A percentile compares a stretch with the other conserved stretches of the same genome.
phyloP scores from a whole-genome alignment of 2,113 vertebrate genomes.

The Vanacampus margaritifer region DNA sequence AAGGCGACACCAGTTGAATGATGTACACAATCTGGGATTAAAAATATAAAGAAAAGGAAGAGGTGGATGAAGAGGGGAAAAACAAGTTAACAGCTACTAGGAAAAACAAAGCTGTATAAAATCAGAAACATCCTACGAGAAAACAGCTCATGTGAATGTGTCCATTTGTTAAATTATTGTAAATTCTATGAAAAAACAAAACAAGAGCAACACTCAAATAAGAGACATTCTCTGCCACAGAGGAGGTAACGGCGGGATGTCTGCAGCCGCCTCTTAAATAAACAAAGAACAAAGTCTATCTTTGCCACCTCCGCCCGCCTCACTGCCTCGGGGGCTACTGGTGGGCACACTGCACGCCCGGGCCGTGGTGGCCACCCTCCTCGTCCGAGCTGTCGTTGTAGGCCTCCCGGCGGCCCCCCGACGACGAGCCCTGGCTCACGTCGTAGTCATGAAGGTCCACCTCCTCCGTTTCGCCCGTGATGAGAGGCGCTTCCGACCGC shows the following conservation, averaged over 20 bases:
- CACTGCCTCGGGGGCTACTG: constrained; percentile 72
- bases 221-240: constrained; percentile 72
- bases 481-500: constrained; percentile 84
- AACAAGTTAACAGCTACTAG: constrained; percentile 79
- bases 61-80: constrained; percentile 48
- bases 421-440: constrained; percentile 81
- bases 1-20: constrained; percentile 77
- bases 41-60: constrained; percentile 76
- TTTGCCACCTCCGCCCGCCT: not conserved
- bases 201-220: constrained; percentile 87
- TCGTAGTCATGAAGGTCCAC: constrained; percentile 97
- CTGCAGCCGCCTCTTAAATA: constrained; percentile 27
- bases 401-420: constrained; percentile 88
- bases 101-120: constrained; percentile 82
- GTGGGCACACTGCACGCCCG: constrained; percentile 96
- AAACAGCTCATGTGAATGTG: constrained; percentile 31
- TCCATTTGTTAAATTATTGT: constrained; percentile 84
- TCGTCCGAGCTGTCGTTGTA: constrained; percentile 98
- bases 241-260: constrained; percentile 12
- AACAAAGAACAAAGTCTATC: constrained; percentile 33
- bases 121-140: constrained; percentile 79
- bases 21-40: constrained; percentile 80
- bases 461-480: constrained; percentile 89
- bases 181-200: constrained; percentile 83
- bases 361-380: constrained; percentile 90